A percentile compares a stretch with the other conserved stretches of the same genome.
Evolutionary conservation across 2,113 vertebrate species (phyloP).

Genomic region (Datnioides undecimradiatus): DNA sequence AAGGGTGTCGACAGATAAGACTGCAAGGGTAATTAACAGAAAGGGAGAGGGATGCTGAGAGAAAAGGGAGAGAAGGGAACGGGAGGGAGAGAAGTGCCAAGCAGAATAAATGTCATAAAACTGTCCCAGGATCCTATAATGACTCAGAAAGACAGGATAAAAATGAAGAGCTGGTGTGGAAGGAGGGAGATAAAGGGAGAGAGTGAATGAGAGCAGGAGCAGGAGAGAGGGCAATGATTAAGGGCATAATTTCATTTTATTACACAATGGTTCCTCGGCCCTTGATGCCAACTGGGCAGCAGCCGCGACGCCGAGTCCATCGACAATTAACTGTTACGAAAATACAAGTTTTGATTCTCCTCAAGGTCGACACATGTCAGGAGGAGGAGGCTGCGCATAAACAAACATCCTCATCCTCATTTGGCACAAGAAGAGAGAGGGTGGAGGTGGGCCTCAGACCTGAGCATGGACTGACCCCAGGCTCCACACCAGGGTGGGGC

Average conservation of each 20-base stretch:
- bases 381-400: background rate
- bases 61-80: conserved; percentile 22
- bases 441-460: background rate
- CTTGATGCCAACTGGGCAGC: conserved; percentile 41
- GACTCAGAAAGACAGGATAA: conserved; percentile 54
- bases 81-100: conserved; percentile 42
- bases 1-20: conserved; percentile 77
- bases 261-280: conserved; percentile 47
- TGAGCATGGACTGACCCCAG: background rate
- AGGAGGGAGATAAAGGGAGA: conserved; percentile 63
- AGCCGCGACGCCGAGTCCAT: background rate
- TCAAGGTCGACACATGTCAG: conserved; percentile 51
- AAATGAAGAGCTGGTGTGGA: conserved; percentile 51
- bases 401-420: background rate
- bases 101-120: conserved; percentile 78
- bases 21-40: conserved; percentile 79
- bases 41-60: conserved; percentile 64
- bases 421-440: background rate
- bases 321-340: conserved; percentile 53
- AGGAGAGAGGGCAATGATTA: conserved; percentile 54
- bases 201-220: conserved; percentile 36
- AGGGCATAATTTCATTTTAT: conserved; percentile 68
- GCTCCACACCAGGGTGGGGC: no score
- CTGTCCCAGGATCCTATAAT: conserved; percentile 72
- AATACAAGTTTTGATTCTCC: conserved; percentile 41